phyloP scores from a whole-genome alignment of 2,113 vertebrate genomes.

The Corythoichthys intestinalis region DNA sequence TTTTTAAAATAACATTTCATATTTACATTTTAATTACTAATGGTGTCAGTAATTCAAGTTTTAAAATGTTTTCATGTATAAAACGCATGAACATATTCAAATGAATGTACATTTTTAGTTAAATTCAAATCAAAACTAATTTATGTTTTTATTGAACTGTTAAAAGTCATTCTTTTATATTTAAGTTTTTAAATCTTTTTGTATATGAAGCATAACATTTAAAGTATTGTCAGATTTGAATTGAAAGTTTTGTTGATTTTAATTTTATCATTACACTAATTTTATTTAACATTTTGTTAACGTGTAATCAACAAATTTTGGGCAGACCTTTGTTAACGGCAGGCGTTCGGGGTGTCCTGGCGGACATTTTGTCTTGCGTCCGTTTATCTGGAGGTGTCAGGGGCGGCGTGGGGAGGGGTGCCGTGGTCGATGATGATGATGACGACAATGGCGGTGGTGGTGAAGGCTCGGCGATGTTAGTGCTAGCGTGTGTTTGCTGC shows the following conservation, averaged over 20 bases:
- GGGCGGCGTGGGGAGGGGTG: constrained; percentile 23
- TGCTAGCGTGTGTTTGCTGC: constrained; percentile 85
- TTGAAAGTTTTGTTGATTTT: background rate
- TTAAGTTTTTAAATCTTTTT: no score
- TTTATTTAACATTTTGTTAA: background rate
- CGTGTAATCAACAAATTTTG: constrained; percentile 31
- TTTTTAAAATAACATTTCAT: no score
- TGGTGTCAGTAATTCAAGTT: no score
- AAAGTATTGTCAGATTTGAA: background rate
- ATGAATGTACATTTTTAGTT: no score
- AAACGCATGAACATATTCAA: no score
- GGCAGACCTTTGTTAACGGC: constrained; percentile 90
- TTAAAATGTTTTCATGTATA: no score
- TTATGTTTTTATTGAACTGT: no score
- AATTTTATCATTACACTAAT: background rate
- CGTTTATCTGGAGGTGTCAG: constrained; percentile 47
- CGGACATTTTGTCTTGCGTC: constrained; percentile 91
- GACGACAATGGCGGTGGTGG: background rate
- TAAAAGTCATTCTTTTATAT: no score
- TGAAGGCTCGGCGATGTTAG: constrained; percentile 62
- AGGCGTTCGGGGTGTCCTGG: constrained; percentile 82
- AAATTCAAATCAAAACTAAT: no score
- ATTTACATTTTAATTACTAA: no score
- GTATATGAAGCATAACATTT: no score
- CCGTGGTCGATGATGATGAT: constrained; percentile 12